A percentile compares a stretch with the other conserved stretches of the same genome.
phyloP scores from a whole-genome alignment of 2,797 vertebrate species.

The Liparis tanakae region DNA sequence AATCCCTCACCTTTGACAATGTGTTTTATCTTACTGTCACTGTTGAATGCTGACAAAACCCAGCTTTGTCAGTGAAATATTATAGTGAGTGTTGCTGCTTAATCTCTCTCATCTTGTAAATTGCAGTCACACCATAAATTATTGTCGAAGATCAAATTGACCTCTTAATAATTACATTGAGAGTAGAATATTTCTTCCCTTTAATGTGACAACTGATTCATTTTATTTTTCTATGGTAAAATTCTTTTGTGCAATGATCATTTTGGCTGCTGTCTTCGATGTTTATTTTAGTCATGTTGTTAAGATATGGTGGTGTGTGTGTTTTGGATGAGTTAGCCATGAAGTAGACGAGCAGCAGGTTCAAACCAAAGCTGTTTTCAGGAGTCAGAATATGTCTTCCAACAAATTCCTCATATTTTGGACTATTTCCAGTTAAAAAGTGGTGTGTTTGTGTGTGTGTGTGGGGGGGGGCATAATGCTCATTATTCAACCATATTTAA shows the following conservation, averaged over 20 bases:
- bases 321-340: neutral
- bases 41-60: constrained; percentile 34
- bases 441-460: no score
- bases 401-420: neutral
- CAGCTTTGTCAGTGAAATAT: neutral
- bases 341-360: neutral
- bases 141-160: neutral
- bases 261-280: neutral
- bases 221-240: neutral
- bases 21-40: constrained; percentile 31
- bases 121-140: neutral
- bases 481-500: constrained; percentile 64
- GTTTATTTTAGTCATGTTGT: neutral
- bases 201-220: neutral
- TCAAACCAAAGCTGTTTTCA: neutral
- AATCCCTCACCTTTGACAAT: constrained; percentile 35
- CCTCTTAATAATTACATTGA: neutral
- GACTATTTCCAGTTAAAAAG: neutral
- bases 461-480: constrained; percentile 20
- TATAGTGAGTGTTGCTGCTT: neutral
- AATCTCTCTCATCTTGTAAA: neutral
- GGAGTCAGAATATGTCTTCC: neutral
- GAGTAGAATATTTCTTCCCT: neutral
- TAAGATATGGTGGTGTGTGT: neutral
- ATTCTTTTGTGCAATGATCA: neutral